A percentile compares a stretch with the other conserved stretches of the same genome.
Conservation (phyloP, 2,888 invertebrate genomes). For the Esperia sulphurella region DNA sequence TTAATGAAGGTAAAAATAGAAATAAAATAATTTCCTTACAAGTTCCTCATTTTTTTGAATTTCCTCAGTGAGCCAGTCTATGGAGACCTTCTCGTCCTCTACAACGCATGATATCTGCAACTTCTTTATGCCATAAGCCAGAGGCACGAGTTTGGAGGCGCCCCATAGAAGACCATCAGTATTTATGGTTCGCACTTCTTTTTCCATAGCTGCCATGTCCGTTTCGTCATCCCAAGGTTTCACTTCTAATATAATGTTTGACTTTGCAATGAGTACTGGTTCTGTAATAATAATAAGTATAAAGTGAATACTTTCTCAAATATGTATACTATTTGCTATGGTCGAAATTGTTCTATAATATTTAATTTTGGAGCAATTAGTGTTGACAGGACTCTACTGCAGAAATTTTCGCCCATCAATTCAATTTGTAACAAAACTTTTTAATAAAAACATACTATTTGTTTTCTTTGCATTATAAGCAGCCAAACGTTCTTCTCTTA, state of each 20-base stretch:
- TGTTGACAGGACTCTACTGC: too few species aligned
- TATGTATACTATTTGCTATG: too few species aligned
- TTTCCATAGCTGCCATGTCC: slow-evolving; percentile 92
- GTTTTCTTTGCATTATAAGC: slow-evolving; percentile 95
- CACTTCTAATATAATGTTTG: slow-evolving; percentile 94
- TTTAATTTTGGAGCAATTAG: too few species aligned
- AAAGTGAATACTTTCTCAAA: too few species aligned
- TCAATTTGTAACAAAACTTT: too few species aligned
- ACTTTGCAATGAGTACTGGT: slow-evolving; percentile 94
- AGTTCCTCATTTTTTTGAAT: slow-evolving; percentile 91
- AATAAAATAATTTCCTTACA: slow-evolving; percentile 74
- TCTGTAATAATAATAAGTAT: slow-evolving; percentile 67
- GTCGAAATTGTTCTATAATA: too few species aligned
- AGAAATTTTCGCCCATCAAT: too few species aligned
- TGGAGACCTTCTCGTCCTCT: slow-evolving; percentile 96
- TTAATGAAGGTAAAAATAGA: too few species aligned
- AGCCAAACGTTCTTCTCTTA: slow-evolving; percentile 90
- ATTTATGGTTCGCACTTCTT: slow-evolving; percentile 85
- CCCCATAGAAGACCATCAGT: slow-evolving; percentile 97
- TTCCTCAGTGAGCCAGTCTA: slow-evolving; percentile 92
- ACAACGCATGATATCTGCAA: slow-evolving; percentile 95
- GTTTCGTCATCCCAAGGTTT: slow-evolving; percentile 97
- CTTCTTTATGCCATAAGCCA: slow-evolving; percentile 95
- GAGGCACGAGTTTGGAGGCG: slow-evolving; percentile 92
- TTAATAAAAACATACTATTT: slow-evolving; percentile 82